Evolutionary conservation across 2,797 vertebrate species (phyloP).

Genomic region (Catamblyrhynchus diadema): DNA sequence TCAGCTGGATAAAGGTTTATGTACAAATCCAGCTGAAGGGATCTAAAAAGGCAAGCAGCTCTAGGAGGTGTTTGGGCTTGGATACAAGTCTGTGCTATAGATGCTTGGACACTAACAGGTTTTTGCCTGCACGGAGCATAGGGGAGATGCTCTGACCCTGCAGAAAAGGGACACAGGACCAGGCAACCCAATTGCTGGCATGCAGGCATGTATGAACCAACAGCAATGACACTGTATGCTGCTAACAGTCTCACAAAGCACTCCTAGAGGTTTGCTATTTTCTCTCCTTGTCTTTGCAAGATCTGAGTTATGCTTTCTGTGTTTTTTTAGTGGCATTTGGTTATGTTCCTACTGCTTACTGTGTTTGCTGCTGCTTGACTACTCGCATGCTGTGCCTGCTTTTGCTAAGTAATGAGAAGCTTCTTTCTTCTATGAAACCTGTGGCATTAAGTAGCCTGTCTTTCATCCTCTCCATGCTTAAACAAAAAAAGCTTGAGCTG

Average conservation of each 20-base stretch:
- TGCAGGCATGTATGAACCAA: background rate
- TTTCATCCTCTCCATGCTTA: background rate
- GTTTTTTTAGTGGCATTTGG: background rate
- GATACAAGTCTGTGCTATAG: background rate
- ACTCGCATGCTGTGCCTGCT: background rate
- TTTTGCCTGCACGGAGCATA: rapidly evolving
- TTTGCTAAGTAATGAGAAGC: background rate
- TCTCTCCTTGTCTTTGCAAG: background rate
- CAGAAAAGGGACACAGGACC: background rate
- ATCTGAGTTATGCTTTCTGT: background rate
- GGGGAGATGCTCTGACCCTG: background rate
- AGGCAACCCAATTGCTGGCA: background rate
- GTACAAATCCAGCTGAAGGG: background rate
- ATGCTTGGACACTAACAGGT: background rate
- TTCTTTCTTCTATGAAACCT: background rate
- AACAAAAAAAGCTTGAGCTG: background rate
- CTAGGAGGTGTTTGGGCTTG: background rate
- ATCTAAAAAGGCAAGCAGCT: background rate
- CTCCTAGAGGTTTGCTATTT: background rate
- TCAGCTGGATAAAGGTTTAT: background rate
- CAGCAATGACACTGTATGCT: background rate
- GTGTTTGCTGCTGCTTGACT: background rate
- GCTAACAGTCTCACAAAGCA: background rate
- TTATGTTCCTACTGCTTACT: background rate
- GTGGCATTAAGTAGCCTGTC: background rate